Base-by-base conservation (phyloP, 1,140 invertebrate species). In the Bactericera cockerelli region DNA sequence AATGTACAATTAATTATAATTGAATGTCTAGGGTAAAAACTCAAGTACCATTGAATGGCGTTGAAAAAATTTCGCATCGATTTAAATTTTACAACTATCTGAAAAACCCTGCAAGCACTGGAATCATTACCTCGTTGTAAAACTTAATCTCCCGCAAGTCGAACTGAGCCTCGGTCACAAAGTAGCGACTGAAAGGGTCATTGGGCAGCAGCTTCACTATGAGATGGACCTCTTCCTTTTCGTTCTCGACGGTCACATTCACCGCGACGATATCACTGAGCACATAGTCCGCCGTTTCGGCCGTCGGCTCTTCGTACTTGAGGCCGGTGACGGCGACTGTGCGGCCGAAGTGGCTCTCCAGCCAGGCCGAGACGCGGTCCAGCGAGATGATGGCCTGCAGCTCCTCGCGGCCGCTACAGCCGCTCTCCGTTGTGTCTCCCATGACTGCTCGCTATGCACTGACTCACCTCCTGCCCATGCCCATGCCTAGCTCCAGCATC, bases 61-160 rank as follows among this genome's bases (percentile, higher is more conserved):
- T n/a, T n/a, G n/a, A n/a, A n/a, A n/a, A n/a, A n/a, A n/a, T n/a
- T n/a, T n/a, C n/a, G n/a, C n/a, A n/a, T n/a, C n/a, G n/a, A n/a
- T n/a, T n/a, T n/a, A n/a, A n/a, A n/a, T n/a, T n/a, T n/a, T n/a
- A n/a, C n/a, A n/a, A n/a, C n/a, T n/a, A n/a, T n/a, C n/a, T n/a
- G n/a, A n/a, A n/a, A n/a, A n/a, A n/a, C n/a, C n/a, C n/a, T n/a
- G n/a, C n/a, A n/a, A n/a, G n/a, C n/a, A n/a, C n/a, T n/a, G n/a
- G n/a, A n/a, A n/a, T n/a, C 61, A 72, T 75, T 68, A 86, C 79
- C 76, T 84, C 78, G 0, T 84, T 88, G 68, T 88, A 89, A 71
- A 89, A 88, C 61, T 86, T 81, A 64, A 88, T 88, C 71, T 88
- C 86, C 53, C 86, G 74, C 1, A 86, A 77, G 70, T 88, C 84